Base-by-base conservation (phyloP, 2,113 vertebrate species). In the Megaptera novaeangliae region DNA sequence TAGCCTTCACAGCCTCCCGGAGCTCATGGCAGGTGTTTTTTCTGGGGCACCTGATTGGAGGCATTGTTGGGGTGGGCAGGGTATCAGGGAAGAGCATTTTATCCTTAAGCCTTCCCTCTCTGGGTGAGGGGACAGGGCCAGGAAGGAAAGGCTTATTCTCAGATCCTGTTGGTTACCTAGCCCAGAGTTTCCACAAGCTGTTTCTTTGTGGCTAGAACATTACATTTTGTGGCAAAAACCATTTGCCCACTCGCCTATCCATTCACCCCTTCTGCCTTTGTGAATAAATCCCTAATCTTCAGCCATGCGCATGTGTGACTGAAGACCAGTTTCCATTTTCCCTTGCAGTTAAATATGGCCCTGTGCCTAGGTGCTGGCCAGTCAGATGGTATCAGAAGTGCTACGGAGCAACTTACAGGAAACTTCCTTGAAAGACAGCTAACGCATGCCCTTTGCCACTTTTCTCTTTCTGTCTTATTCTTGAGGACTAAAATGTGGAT, bases 391-490 rank as follows among this genome's bases (percentile, higher is more conserved):
- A 34, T 91, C 55, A 61, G 46, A 78, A 93, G 13, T 68, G 13
- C 8, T 25, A 6, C 2, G 8, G 6, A 46, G 82, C 49, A 64
- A 52, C 17, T 44, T 88, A 29, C 12, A 68, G 83, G 83, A 83
- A 75, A 49, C 7, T 10, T 27, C 55, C 55, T 87, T 66, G n/a
- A 52, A 78, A 74, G 34, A 75, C 1, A 29, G 29, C n/a, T 80
- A 29, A 15, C 11, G 17, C 10, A 27, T 36, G 29, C n/a, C 21
- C 34, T 31, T 71, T 59, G 77, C 29, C 23, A 71, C 41, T 78
- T 80, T 80, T 91, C 74, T 91, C 61, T 83, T 49, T 63, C 59
- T 55, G 23, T 84, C 20, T 81, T 36, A 64, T 20, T 94, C 83
- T 88, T 55, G 39, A 18, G 18, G 31, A 55, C 46, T 46, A 78